Percentiles rank a stretch among this genome's conserved stretches.
Evolutionary conservation across 2,113 vertebrate genomes (phyloP).

Genomic region (Istiophorus platypterus): DNA sequence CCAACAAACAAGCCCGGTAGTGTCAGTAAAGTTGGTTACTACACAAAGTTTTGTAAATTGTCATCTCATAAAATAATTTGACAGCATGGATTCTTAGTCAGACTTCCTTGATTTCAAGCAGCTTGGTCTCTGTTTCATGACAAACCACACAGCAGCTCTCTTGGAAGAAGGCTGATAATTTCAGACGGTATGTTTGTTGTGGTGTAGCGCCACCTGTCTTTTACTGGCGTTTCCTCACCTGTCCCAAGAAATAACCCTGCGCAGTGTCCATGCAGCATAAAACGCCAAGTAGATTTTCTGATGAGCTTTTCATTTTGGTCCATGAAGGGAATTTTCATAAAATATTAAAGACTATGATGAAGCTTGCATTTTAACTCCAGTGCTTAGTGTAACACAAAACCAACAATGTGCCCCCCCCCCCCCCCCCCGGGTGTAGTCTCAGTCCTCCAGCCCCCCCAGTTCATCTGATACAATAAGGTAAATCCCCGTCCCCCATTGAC

Average conservation of each 20-base stretch:
- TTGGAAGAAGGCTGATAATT: neutral
- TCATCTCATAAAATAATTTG: too few relatives aligned
- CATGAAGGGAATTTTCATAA: neutral
- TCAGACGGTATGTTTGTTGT: neutral
- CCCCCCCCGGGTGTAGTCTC: too few relatives aligned
- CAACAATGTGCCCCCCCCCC: conserved; percentile 6
- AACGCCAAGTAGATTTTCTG: neutral
- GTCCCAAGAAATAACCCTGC: neutral
- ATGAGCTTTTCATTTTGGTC: neutral
- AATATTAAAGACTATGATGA: conserved; percentile 18
- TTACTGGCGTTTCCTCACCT: neutral
- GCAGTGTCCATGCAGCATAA: neutral
- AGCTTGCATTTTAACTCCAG: neutral
- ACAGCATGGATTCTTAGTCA: too few relatives aligned
- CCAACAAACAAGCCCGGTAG: too few relatives aligned
- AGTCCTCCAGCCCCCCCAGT: conserved; percentile 11
- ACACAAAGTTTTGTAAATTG: neutral
- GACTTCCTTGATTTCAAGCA: too few relatives aligned
- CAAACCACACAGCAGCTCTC: too few relatives aligned
- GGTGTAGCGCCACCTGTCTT: neutral
- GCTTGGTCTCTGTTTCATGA: too few relatives aligned
- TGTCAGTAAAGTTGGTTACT: neutral
- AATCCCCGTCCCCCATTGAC: neutral
- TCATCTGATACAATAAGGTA: conserved; percentile 26
- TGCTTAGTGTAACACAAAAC: conserved; percentile 35